Evolutionary conservation across 2,113 vertebrate species (phyloP), one percentile per base, ranked within the genome.

Genomic region (Bubo bubo): DNA sequence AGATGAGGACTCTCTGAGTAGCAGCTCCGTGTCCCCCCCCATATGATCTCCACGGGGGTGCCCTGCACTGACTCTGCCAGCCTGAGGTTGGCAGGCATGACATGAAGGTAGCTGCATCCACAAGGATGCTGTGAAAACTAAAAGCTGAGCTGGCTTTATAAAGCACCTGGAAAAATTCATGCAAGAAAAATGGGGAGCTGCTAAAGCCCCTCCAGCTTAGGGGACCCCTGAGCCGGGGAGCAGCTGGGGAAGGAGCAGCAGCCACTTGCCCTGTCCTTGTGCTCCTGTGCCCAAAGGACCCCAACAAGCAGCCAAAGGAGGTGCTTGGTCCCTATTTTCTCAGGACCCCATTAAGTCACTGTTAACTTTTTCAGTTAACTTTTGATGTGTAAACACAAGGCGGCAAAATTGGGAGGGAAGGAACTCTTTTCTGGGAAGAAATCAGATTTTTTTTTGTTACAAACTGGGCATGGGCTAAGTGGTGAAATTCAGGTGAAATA

Each of bases 31-130:
- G 63, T 15, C 9, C 21, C 52, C 43, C 20, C 17, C 1, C 2
- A 2, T 1, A 1, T 23, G 9, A 27, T 22, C 16, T 62, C 23
- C 34, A 1, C 3, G 12, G 34, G 34, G 41, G 17, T 62, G 55
- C 71, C 79, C 45, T 37, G 22, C 26, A 14, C 34, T 12, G 28
- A 6, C 17, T 27, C 45, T 66, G 64, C 56, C 68, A 75, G 73
- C 16, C 68, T 63, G 43, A 32, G n/a, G 4, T 14, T 1, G 0
- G 28, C 67, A 34, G 0, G 28, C 60, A 26, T 8, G 62, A 19
- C 8, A 0, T 3, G 32, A 30, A 59, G 22, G 52, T 12, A 8
- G 14, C 30, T 23, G n/a, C 62, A 8, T 26, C 64, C 41, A 2
- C 4, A 9, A 50, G 17, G 52, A 28, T 55, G 76, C 56, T 59